Conservation (phyloP, 2,888 invertebrate species). For the Holacanthella duospinosa region DNA sequence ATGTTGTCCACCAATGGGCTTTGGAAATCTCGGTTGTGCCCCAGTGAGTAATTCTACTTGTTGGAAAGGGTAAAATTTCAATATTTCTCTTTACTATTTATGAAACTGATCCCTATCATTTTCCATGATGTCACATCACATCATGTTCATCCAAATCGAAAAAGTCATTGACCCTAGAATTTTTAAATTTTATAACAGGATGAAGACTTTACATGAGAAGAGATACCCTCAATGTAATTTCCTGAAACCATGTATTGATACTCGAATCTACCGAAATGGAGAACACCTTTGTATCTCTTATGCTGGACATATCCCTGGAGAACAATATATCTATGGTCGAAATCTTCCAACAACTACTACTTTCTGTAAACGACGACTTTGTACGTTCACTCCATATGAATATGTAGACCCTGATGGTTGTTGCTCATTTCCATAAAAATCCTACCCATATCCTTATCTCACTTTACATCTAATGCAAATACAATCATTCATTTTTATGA, state of each 20-base stretch:
- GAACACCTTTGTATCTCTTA: conserved; percentile 29
- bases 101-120: no score
- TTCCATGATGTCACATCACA: no score
- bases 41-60: neutral
- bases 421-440: conserved; percentile 17
- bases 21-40: neutral
- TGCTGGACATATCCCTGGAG: conserved; percentile 25
- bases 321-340: conserved; percentile 30
- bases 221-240: conserved; percentile 33
- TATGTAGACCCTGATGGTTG: conserved; percentile 35
- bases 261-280: conserved; percentile 20
- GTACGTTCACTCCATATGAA: conserved; percentile 35
- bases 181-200: neutral
- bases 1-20: conserved; percentile 1
- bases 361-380: conserved; percentile 33
- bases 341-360: conserved; percentile 34
- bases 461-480: no score
- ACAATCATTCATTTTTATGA: no score
- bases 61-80: neutral
- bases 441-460: no score
- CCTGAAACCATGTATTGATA: conserved; percentile 31
- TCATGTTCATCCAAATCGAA: neutral
- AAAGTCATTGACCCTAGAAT: neutral
- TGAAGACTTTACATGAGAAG: conserved; percentile 12
- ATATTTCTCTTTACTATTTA: no score